Conservation (phyloP, 2,113 vertebrate species). For the Caretta caretta region DNA sequence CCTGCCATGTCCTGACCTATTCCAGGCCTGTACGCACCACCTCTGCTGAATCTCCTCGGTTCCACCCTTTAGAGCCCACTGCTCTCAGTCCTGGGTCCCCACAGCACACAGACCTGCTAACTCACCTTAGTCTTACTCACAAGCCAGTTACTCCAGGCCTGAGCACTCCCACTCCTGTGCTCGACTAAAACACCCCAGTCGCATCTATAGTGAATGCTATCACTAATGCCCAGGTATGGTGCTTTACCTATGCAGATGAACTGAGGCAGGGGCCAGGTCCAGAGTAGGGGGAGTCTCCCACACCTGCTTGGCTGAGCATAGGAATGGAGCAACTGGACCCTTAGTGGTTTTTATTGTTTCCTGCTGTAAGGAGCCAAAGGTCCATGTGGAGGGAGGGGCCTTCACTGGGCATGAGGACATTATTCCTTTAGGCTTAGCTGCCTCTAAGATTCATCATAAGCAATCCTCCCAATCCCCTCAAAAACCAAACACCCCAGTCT, state of each 20-base stretch:
- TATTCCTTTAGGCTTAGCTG: neutral
- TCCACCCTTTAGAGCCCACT: neutral
- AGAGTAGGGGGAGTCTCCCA: neutral
- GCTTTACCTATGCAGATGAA: neutral
- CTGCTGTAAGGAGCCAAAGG: neutral
- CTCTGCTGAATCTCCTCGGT: neutral
- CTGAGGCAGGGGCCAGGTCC: neutral
- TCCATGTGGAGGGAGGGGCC: neutral
- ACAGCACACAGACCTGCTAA: neutral
- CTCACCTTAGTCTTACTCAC: neutral
- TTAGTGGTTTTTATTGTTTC: neutral
- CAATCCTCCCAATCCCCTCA: neutral
- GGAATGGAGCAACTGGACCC: neutral
- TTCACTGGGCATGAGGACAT: neutral
- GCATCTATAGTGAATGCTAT: neutral
- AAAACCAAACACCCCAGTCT: neutral
- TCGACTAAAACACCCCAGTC: neutral
- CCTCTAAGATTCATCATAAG: neutral
- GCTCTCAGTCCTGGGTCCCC: neutral
- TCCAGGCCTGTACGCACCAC: neutral
- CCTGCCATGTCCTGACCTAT: neutral
- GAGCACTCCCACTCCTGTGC: accelerated
- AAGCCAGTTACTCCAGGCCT: neutral
- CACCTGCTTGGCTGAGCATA: accelerated
- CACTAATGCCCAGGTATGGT: neutral